phyloP scores from a whole-genome alignment of 1,140 invertebrate genomes.

The Sarcophaga peregrina region DNA sequence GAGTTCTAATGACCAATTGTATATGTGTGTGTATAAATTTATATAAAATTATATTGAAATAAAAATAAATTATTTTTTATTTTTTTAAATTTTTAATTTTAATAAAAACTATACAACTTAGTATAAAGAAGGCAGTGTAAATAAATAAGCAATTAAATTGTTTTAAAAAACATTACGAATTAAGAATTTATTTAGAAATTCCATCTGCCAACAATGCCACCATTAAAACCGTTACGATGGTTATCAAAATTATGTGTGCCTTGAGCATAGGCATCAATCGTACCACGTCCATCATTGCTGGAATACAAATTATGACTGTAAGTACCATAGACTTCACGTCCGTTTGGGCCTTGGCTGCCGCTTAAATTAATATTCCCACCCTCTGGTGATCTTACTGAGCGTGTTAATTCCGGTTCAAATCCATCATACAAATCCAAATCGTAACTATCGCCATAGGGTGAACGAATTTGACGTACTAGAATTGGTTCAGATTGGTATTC shows the following conservation, averaged over 20 bases:
- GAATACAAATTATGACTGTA: constrained; percentile 58
- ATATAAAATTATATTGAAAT: too few relatives aligned
- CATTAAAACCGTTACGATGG: constrained; percentile 53
- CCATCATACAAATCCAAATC: not conserved
- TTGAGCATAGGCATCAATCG: constrained; percentile 59
- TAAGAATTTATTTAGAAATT: constrained; percentile 47
- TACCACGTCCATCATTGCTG: constrained; percentile 56
- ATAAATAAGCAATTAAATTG: not conserved
- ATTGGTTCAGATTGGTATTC: not conserved
- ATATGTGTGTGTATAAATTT: too few relatives aligned
- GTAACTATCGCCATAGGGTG: not conserved
- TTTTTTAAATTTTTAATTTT: too few relatives aligned
- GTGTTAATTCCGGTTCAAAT: not conserved
- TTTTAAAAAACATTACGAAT: not conserved
- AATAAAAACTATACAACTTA: too few relatives aligned
- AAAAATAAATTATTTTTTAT: too few relatives aligned
- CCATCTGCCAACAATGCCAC: constrained; percentile 44
- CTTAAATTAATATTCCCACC: not conserved
- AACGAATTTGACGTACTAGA: not conserved
- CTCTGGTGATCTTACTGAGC: not conserved
- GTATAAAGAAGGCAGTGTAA: too few relatives aligned
- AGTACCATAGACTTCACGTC: constrained; percentile 51
- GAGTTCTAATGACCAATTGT: too few relatives aligned
- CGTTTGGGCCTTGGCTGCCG: not conserved
- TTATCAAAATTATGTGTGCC: constrained; percentile 53